A percentile compares a stretch with the other conserved stretches of the same genome.
These are phyloP conservation scores for Zelostemma sp. DNA, from an alignment of 1,140 invertebrate genomes.

Conservation along the genomic window DNA sequence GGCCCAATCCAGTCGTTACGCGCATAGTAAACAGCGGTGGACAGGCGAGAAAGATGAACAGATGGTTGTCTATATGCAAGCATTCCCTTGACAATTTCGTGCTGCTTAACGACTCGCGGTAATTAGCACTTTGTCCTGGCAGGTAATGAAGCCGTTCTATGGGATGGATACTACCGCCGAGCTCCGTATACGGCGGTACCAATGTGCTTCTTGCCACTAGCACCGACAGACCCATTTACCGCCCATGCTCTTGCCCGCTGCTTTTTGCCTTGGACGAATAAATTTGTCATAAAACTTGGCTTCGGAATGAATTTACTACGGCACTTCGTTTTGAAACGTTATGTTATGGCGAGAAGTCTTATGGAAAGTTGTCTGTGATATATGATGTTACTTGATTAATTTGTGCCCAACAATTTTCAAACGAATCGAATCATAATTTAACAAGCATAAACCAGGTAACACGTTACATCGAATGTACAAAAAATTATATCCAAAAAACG, in stretches of 20 bases:
- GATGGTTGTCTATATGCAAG: constrained; percentile 10
- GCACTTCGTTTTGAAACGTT: constrained; percentile 22
- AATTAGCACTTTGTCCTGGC: constrained; percentile 57
- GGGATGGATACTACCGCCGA: constrained; percentile 29
- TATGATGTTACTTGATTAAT: no score
- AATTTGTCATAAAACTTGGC: background rate
- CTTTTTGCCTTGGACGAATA: background rate
- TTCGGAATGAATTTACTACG: no score
- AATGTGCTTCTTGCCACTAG: constrained; percentile 24
- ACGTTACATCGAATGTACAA: no score
- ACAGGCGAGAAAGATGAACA: constrained; percentile 23
- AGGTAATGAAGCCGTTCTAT: constrained; percentile 55
- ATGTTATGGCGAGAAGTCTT: no score
- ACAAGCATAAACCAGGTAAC: no score
- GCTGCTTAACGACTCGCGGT: constrained; percentile 54
- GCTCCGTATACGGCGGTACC: constrained; percentile 38
- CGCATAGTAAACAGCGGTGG: constrained; percentile 10
- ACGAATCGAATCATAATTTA: no score
- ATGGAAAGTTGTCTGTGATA: no score
- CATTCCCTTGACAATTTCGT: constrained; percentile 49
- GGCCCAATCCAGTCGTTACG: constrained; percentile 40
- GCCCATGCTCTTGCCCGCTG: constrained; percentile 22
- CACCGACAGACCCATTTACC: constrained; percentile 37
- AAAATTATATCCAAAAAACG: no score
- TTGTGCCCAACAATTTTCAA: no score